Evolutionary conservation across 2,797 vertebrate species (phyloP).

Genomic region (Synanceia verrucosa): DNA sequence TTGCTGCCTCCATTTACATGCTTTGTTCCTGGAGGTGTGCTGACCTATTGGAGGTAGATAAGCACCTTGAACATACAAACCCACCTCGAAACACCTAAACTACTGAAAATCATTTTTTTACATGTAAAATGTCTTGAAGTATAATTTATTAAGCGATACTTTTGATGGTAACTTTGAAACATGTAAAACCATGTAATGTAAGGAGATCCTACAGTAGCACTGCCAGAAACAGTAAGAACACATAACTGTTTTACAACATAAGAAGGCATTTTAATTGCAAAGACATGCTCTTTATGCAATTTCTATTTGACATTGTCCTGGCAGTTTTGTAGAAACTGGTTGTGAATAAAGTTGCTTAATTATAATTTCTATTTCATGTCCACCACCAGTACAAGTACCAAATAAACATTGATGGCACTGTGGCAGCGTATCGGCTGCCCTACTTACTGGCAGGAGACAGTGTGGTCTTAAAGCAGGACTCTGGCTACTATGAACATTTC

Average conservation of each 20-base stretch:
- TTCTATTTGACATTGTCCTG: background rate
- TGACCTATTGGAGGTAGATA: no score
- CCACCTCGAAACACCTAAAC: no score
- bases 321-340: background rate
- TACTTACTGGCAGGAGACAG: slow-evolving; percentile 95
- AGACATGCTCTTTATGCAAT: background rate
- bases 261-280: background rate
- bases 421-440: slow-evolving; percentile 94
- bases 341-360: background rate
- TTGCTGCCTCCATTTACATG: no score
- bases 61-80: no score
- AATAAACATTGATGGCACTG: slow-evolving; percentile 96
- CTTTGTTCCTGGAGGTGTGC: no score
- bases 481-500: slow-evolving; percentile 97
- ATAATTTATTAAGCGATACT: background rate
- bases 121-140: background rate
- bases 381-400: slow-evolving; percentile 94
- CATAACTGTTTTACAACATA: background rate
- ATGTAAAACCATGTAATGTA: background rate
- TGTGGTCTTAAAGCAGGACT: slow-evolving; percentile 96
- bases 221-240: background rate
- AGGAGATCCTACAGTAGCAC: background rate
- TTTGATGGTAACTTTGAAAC: background rate
- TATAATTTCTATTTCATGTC: background rate
- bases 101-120: no score